These are phyloP conservation scores for Caenorhabditis sp. DNA, from an alignment of 2,888 invertebrate genomes.

Conservation along the genomic window DNA sequence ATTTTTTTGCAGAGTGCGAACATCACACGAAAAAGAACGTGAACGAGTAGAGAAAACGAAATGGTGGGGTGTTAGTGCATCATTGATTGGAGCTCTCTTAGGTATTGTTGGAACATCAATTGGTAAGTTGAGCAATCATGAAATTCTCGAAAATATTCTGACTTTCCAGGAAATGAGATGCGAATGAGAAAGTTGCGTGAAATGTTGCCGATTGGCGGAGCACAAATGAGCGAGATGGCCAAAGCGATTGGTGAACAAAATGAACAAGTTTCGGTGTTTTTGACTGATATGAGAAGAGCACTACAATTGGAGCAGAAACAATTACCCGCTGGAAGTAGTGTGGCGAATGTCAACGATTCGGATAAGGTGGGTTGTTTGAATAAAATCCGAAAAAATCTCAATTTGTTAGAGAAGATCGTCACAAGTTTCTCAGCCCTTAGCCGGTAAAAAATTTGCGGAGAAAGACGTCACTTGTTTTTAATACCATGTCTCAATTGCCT, in stretches of 20 bases:
- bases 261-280: slow-evolving; percentile 52
- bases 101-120: slow-evolving; percentile 76
- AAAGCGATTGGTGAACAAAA: slow-evolving; percentile 50
- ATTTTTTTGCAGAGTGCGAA: slow-evolving; percentile 75
- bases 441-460: too few species aligned
- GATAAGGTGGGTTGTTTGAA: slow-evolving; percentile 43
- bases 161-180: slow-evolving; percentile 55
- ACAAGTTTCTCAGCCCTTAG: too few species aligned
- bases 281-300: slow-evolving; percentile 57
- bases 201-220: slow-evolving; percentile 57
- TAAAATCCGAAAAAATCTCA: too few species aligned
- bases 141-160: not conserved
- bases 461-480: too few species aligned
- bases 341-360: slow-evolving; percentile 34
- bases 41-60: slow-evolving; percentile 84
- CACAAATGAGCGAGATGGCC: slow-evolving; percentile 51
- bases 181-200: slow-evolving; percentile 62
- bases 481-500: too few species aligned
- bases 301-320: slow-evolving; percentile 48
- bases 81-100: slow-evolving; percentile 77
- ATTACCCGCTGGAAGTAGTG: slow-evolving; percentile 6
- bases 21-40: slow-evolving; percentile 84
- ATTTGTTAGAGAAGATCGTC: not conserved
- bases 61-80: slow-evolving; percentile 83
- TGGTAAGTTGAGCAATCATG: slow-evolving; percentile 11